Conservation (phyloP, 92 coral and sea anemone genomes). For the Bergia puertoricense region DNA sequence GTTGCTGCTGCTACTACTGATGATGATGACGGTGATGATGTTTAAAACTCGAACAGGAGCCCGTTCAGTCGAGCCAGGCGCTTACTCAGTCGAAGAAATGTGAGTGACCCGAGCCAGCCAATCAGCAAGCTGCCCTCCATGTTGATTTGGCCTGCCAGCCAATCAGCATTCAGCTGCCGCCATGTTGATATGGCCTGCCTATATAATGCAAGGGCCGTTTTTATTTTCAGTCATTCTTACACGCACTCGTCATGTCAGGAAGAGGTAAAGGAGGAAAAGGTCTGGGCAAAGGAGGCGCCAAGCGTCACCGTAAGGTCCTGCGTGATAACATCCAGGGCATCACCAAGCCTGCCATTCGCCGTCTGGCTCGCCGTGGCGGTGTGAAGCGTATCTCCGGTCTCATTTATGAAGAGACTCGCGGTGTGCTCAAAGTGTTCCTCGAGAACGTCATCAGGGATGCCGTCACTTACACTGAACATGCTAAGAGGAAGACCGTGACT, state of each 20-base stretch:
- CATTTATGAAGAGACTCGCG: conserved; percentile 88
- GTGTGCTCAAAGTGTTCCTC: conserved; percentile 79
- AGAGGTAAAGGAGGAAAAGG: conserved; percentile 87
- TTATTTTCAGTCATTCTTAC: too few relatives aligned
- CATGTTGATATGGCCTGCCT: too few relatives aligned
- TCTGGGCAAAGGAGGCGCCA: conserved; percentile 89
- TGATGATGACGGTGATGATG: too few relatives aligned
- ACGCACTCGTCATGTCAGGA: conserved; percentile 44
- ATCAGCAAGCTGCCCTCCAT: too few relatives aligned
- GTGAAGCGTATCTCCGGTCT: conserved; percentile 87
- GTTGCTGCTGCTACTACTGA: too few relatives aligned
- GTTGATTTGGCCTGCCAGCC: too few relatives aligned
- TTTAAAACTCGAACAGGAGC: too few relatives aligned
- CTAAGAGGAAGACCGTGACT: conserved; percentile 96
- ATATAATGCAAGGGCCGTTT: too few relatives aligned
- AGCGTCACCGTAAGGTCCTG: conserved; percentile 82
- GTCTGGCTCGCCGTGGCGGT: conserved; percentile 94
- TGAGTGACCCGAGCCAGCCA: too few relatives aligned
- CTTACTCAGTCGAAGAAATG: too few relatives aligned
- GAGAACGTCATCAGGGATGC: conserved; percentile 93
- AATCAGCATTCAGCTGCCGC: too few relatives aligned
- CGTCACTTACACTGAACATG: conserved; percentile 97
- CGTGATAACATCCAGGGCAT: conserved; percentile 87
- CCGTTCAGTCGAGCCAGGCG: too few relatives aligned
- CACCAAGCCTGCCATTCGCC: conserved; percentile 89